phyloP scores from a whole-genome alignment of 2,113 vertebrate species.

The Zosterops japonicus region DNA sequence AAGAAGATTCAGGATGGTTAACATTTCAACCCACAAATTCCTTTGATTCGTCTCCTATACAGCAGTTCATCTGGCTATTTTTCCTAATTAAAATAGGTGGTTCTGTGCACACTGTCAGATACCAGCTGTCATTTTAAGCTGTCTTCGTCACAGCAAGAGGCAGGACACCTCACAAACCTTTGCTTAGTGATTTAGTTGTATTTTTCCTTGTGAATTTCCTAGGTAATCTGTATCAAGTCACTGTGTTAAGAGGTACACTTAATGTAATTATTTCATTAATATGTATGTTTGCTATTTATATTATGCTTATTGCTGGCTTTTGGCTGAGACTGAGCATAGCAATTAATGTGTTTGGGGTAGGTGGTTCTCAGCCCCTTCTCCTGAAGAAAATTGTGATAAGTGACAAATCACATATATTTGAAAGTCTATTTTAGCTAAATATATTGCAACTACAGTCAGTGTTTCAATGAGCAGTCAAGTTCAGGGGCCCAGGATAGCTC shows the following conservation, averaged over 20 bases:
- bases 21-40: not conserved
- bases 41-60: not conserved
- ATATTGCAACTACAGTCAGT: not conserved
- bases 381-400: not conserved
- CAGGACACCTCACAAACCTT: not conserved
- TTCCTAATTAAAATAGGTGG: not conserved
- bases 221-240: not conserved
- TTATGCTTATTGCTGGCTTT: not conserved
- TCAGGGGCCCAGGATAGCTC: not conserved
- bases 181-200: not conserved
- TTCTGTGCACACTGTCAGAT: not conserved
- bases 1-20: not conserved
- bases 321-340: not conserved
- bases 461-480: not conserved
- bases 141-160: not conserved
- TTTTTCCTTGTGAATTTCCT: not conserved
- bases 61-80: not conserved
- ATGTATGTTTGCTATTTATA: not conserved
- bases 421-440: not conserved
- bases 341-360: not conserved
- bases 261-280: not conserved
- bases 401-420: not conserved
- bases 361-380: not conserved
- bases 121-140: not conserved
- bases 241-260: not conserved